Evolutionary conservation across 1,140 invertebrate genomes (phyloP), one percentile per base, ranked within the genome.

Genomic region (Lycorma delicatula): DNA sequence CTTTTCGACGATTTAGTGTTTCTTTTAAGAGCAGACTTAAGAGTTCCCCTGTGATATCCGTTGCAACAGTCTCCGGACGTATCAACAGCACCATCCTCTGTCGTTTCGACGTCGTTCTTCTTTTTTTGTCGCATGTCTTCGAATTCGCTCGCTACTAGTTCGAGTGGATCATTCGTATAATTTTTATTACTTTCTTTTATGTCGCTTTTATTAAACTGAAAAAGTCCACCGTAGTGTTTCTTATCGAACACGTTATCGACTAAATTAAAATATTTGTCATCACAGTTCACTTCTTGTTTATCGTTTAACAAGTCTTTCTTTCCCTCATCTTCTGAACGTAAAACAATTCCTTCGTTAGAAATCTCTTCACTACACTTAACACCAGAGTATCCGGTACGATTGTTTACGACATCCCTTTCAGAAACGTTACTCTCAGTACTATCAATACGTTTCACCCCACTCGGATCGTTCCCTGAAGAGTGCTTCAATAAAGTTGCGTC

Each of bases 11-110:
- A 28, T 4, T 50, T 34, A 74, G 16, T 77, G 73, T 61, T 78
- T 75, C 68, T 44, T 57, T 81, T 82, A 38, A 81, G 67, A 55
- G 80, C 67, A 4, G 79, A 82, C 65, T 80, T 81, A 22, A 80
- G 71, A 63, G 27, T 27, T 47, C 55, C 31, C n/a, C 23, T 20
- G 20, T 27, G 6, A 38, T 57, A 47, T 7, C 44, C 56, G 36
- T 52, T 54, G 52, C 47, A 55, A 13, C 20, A 29, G 26, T 48
- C 54, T 16, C 4, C 27, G 13, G 26, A 51, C 16, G 18, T 18
- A 11, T 16, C 25, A 2, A 48, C 46, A 2, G 46, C 47, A n/a
- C 26, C 29, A 18, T 51, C 44, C 20, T 53, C 25, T 34, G 16
- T 41, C 12, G 41, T 9, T 9, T 51, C 22, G 18, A 38, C 49